A percentile compares a stretch with the other conserved stretches of the same genome.
phyloP scores from a whole-genome alignment of 2,113 vertebrate genomes.

The Cranoglanis bouderius region DNA sequence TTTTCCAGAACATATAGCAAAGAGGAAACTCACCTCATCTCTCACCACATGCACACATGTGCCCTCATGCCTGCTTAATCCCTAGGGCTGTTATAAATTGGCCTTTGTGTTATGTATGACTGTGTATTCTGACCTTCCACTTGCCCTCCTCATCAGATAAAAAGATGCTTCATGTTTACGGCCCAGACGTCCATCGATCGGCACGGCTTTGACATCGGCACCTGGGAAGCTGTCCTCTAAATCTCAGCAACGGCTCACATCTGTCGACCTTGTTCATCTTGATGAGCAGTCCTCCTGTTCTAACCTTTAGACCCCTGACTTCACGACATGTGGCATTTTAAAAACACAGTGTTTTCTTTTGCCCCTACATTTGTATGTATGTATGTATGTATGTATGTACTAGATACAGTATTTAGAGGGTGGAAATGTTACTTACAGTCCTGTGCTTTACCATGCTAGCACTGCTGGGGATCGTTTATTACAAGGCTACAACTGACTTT shows the following conservation, averaged over 20 bases:
- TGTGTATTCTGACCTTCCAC: conserved; percentile 29
- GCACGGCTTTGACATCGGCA: conserved; percentile 55
- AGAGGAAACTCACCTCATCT: not conserved
- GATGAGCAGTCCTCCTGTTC: conserved; percentile 11
- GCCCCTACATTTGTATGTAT: not conserved
- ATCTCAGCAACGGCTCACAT: conserved; percentile 57
- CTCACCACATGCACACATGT: not conserved
- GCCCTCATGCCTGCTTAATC: not conserved
- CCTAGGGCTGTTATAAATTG: not conserved
- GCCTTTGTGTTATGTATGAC: not conserved
- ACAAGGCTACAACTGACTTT: not conserved
- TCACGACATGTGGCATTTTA: conserved; percentile 2
- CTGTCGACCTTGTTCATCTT: conserved; percentile 9
- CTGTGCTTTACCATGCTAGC: not conserved
- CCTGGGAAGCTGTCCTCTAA: conserved; percentile 56
- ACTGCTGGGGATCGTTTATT: not conserved
- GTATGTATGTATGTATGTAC: not conserved
- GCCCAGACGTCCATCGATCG: conserved; percentile 41
- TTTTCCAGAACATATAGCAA: not conserved
- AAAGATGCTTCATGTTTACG: conserved; percentile 38
- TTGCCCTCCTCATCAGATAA: conserved; percentile 44
- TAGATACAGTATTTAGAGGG: not conserved
- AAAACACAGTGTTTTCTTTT: conserved; percentile 3
- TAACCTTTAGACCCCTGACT: conserved; percentile 29
- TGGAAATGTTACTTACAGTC: not conserved